Conservation (phyloP, 2,797 vertebrate genomes). For the Zenarchopterus dispar region DNA sequence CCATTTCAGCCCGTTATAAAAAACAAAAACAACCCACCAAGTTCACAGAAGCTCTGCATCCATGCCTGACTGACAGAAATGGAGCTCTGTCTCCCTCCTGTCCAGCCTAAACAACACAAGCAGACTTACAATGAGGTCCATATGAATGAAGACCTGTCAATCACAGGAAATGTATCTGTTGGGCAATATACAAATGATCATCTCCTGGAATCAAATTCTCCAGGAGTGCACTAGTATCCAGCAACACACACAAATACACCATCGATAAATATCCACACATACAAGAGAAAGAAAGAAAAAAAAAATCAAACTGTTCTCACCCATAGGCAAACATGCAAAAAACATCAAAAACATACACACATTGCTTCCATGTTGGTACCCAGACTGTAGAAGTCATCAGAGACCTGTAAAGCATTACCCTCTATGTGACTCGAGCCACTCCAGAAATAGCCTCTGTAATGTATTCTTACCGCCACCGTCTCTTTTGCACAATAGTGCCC, state of each 20-base stretch:
- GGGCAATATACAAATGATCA: constrained; percentile 69
- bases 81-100: constrained; percentile 52
- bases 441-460: constrained; percentile 85
- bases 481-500: constrained; percentile 84
- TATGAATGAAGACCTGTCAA: constrained; percentile 67
- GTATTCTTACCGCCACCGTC: constrained; percentile 81
- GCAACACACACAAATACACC: constrained; percentile 11
- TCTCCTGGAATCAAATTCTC: constrained; percentile 54
- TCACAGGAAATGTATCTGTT: constrained; percentile 62
- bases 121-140: constrained; percentile 53
- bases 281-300: background rate
- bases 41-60: constrained; percentile 44
- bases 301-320: constrained; percentile 31
- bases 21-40: constrained; percentile 57
- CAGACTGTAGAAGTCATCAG: constrained; percentile 81
- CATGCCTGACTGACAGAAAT: constrained; percentile 55
- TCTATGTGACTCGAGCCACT: constrained; percentile 81
- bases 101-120: constrained; percentile 51
- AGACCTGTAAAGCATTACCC: constrained; percentile 84
- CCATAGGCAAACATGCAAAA: constrained; percentile 49
- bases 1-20: constrained; percentile 40
- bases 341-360: constrained; percentile 59
- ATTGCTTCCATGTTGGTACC: constrained; percentile 57
- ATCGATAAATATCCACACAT: constrained; percentile 36
- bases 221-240: constrained; percentile 24